phyloP scores from a whole-genome alignment of 2,888 invertebrate genomes.

The Caenorhabditis sp. region DNA sequence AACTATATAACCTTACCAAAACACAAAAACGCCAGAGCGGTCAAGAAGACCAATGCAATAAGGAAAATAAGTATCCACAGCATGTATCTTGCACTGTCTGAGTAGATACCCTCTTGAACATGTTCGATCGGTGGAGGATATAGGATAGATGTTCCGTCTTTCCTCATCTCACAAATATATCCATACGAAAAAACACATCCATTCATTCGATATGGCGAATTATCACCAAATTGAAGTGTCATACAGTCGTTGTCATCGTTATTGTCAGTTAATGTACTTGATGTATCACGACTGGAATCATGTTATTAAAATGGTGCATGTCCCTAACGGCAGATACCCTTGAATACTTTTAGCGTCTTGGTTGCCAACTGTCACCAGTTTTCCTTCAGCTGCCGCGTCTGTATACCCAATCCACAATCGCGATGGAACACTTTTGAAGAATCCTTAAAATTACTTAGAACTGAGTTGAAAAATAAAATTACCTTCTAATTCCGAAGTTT shows the following conservation, averaged over 20 bases:
- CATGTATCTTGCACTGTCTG: slow-evolving; percentile 14
- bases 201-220: slow-evolving; percentile 32
- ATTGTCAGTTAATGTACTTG: slow-evolving; percentile 20
- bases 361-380: slow-evolving; percentile 26
- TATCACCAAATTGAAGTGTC: slow-evolving; percentile 35
- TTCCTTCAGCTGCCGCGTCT: slow-evolving; percentile 63
- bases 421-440: slow-evolving; percentile 12
- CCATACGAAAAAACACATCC: slow-evolving; percentile 22
- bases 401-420: slow-evolving; percentile 68
- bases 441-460: slow-evolving; percentile 7
- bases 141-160: slow-evolving; percentile 25
- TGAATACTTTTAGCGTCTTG: slow-evolving; percentile 15
- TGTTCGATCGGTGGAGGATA: slow-evolving; percentile 9
- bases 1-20: slow-evolving; percentile 31
- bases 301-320: no score
- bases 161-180: slow-evolving; percentile 59
- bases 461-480: neutral
- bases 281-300: slow-evolving; percentile 30
- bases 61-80: slow-evolving; percentile 49
- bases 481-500: slow-evolving; percentile 26
- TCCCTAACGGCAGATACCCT: slow-evolving; percentile 11
- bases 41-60: slow-evolving; percentile 44
- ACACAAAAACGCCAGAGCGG: slow-evolving; percentile 37
- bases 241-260: slow-evolving; percentile 62
- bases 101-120: slow-evolving; percentile 32